Evolutionary conservation across 2,113 vertebrate species (phyloP).

Genomic region (human): GRCh38 chr18:24470001-24470500

Average conservation of each 20-base stretch:
- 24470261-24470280: not conserved
- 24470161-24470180: not conserved
- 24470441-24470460: not conserved
- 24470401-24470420: not conserved
- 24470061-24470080: not conserved
- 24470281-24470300: not conserved
- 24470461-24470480: not conserved
- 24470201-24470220: not conserved
- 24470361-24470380: not conserved
- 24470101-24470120: not conserved
- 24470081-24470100: too few relatives aligned
- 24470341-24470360: not conserved
- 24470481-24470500: not conserved
- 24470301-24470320: not conserved
- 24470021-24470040: too few relatives aligned
- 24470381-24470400: not conserved
- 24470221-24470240: not conserved
- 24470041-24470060: not conserved
- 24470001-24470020: not conserved
- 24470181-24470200: not conserved
- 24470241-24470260: not conserved
- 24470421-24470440: not conserved
- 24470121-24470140: not conserved
- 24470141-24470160: not conserved
- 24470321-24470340: not conserved